Percentiles rank a stretch among this genome's conserved stretches.
Evolutionary conservation across 2,888 invertebrate species (phyloP).

Genomic region (Nezara viridula): DNA sequence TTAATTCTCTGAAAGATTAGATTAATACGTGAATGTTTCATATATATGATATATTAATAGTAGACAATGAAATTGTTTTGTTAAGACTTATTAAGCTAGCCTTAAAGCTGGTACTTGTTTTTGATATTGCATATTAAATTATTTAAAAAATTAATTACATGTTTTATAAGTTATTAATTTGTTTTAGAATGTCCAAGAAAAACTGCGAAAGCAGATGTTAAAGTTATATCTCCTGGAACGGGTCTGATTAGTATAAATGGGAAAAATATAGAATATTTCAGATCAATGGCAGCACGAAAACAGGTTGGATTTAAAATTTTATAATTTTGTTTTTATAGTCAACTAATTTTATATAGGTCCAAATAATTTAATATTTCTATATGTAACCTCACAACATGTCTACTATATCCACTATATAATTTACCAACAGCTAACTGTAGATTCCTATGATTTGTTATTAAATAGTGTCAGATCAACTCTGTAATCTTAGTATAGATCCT

Average conservation of each 20-base stretch:
- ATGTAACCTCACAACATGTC: not conserved
- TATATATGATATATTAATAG: too few species aligned
- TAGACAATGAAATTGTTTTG: not conserved
- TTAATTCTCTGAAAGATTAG: not conserved
- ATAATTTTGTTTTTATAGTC: slow-evolving; percentile 61
- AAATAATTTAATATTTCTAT: not conserved
- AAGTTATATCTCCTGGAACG: slow-evolving; percentile 84
- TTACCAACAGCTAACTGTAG: not conserved
- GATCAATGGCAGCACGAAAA: slow-evolving; percentile 79
- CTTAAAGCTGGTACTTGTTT: not conserved
- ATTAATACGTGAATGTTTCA: not conserved
- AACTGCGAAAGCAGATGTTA: slow-evolving; percentile 81
- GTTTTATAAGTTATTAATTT: not conserved
- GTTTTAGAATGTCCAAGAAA: slow-evolving; percentile 79
- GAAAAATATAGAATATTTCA: slow-evolving; percentile 83
- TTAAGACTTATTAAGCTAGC: not conserved
- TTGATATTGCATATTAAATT: not conserved
- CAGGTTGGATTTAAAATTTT: slow-evolving; percentile 75
- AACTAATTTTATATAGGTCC: not conserved
- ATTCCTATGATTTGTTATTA: slow-evolving; percentile 28
- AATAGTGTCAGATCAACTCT: not conserved
- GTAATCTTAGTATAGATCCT: slow-evolving; percentile 24
- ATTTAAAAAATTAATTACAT: not conserved
- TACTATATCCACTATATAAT: not conserved
- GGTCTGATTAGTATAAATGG: slow-evolving; percentile 89